These are phyloP conservation scores for Oreocharis arfaki DNA, from an alignment of 2,113 vertebrate species.

Conservation along the genomic window DNA sequence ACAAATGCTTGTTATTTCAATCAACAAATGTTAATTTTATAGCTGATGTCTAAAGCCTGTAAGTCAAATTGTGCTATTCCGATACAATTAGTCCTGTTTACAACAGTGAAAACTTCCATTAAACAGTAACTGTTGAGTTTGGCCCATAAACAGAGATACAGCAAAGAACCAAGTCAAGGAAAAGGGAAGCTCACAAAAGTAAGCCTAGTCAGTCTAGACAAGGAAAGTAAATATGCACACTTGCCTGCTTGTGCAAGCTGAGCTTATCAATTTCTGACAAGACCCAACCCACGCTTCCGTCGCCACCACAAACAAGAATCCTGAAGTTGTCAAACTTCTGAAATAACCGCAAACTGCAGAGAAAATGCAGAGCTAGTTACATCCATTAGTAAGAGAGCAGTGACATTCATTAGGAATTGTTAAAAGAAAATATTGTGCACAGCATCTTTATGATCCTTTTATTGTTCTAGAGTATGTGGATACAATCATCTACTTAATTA, in stretches of 20 bases:
- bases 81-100: background rate
- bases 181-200: background rate
- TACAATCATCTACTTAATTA: background rate
- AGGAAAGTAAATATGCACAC: slow-evolving; percentile 10
- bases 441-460: background rate
- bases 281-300: slow-evolving; percentile 98
- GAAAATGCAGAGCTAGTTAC: background rate
- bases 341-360: slow-evolving; percentile 89
- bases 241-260: slow-evolving; percentile 93
- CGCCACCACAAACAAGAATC: slow-evolving; percentile 96
- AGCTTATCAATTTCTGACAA: slow-evolving; percentile 98
- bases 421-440: background rate
- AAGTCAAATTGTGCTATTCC: background rate
- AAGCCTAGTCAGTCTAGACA: background rate
- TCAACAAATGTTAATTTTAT: background rate
- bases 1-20: background rate
- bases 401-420: background rate
- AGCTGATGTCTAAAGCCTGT: background rate
- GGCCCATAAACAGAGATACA: background rate
- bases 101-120: background rate
- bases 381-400: background rate
- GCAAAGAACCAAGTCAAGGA: background rate
- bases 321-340: slow-evolving; percentile 99
- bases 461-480: background rate
- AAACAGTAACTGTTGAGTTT: background rate